Percentiles rank a stretch among this genome's conserved stretches.
Evolutionary conservation across 2,888 invertebrate species (phyloP).

Genomic region (Metacarcinus magister): DNA sequence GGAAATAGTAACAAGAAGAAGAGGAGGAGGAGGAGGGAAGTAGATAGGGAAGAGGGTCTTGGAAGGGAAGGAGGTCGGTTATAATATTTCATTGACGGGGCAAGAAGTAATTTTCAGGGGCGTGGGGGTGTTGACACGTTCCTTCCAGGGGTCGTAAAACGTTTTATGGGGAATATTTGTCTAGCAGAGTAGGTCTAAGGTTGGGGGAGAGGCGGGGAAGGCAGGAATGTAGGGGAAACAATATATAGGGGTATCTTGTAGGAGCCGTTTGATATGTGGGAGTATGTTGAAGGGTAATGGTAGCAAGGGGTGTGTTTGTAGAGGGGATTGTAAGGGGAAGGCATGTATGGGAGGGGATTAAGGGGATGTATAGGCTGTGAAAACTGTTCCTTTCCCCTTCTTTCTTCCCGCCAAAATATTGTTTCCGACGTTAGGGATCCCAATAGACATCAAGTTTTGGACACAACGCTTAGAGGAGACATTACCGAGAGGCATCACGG

Average conservation of each 20-base stretch:
- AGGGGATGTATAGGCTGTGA: background rate
- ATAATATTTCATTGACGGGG: constrained; percentile 26
- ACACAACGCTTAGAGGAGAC: background rate
- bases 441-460: background rate
- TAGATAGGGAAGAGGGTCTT: background rate
- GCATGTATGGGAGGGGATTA: background rate
- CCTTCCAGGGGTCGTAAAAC: constrained; percentile 2
- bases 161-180: constrained; percentile 26
- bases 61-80: background rate
- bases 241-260: background rate
- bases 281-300: background rate
- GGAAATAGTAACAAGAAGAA: background rate
- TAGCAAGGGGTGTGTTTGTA: too few species aligned
- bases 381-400: background rate
- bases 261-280: background rate
- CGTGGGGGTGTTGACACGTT: constrained; percentile 22
- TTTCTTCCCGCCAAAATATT: background rate
- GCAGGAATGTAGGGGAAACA: background rate
- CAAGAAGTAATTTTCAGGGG: constrained; percentile 12
- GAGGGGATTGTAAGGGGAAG: background rate
- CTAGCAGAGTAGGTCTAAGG: background rate
- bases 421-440: background rate
- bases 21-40: background rate
- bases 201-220: background rate
- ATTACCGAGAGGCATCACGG: background rate